These are phyloP conservation scores for Hephaestus fuliginosus DNA, from an alignment of 2,797 vertebrate species.

Conservation along the genomic window DNA sequence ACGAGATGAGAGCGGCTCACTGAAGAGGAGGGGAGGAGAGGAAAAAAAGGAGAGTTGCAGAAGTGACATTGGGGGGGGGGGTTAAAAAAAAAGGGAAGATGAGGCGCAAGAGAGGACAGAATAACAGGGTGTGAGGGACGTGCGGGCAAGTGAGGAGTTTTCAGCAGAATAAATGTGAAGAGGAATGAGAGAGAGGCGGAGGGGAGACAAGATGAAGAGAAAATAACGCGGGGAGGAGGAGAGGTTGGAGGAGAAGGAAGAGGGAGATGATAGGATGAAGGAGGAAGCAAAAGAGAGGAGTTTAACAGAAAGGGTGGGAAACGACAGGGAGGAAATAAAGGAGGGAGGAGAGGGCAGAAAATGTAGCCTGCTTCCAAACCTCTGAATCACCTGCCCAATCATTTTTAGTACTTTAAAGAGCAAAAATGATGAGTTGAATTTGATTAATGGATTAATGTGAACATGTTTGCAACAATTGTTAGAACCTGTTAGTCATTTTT, in stretches of 20 bases:
- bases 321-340: conserved; percentile 15
- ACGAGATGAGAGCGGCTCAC: conserved; percentile 63
- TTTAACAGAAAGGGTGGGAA: conserved; percentile 17
- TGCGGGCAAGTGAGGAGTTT: conserved; percentile 39
- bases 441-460: neutral
- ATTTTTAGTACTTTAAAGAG: neutral
- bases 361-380: neutral
- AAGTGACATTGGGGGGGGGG: conserved; percentile 30
- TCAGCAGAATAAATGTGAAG: conserved; percentile 43
- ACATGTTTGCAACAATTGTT: neutral
- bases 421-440: neutral
- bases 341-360: neutral
- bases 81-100: conserved; percentile 21
- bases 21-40: conserved; percentile 48
- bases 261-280: conserved; percentile 22
- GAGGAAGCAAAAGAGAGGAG: conserved; percentile 4
- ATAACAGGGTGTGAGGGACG: conserved; percentile 33
- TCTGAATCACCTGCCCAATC: neutral
- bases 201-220: conserved; percentile 29
- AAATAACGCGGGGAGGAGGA: conserved; percentile 11
- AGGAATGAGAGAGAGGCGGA: conserved; percentile 1
- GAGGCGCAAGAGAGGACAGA: conserved; percentile 33
- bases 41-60: conserved; percentile 10
- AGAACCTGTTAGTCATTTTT: neutral
- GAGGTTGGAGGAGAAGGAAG: conserved; percentile 26